phyloP scores from a whole-genome alignment of 37 sponge, comb jelly and placozoan species.

The Geodia barretti region DNA sequence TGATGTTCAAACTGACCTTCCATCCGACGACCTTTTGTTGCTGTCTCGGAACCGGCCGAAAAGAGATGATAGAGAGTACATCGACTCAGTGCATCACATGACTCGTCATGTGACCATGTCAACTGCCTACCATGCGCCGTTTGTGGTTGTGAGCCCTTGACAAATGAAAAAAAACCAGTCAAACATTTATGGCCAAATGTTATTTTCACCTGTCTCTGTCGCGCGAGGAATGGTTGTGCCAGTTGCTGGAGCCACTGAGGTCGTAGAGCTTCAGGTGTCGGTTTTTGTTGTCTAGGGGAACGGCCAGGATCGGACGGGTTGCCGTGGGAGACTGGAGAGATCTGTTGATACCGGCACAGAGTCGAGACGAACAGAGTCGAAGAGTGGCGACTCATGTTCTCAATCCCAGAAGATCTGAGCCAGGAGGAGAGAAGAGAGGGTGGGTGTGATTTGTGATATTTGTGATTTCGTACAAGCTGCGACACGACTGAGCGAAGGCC shows the following conservation, averaged over 20 bases:
- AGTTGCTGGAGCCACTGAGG: slow-evolving; percentile 68
- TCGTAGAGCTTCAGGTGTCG: slow-evolving; percentile 83
- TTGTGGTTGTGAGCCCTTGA: slow-evolving; percentile 56
- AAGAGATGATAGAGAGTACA: slow-evolving; percentile 53
- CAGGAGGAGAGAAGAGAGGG: no score
- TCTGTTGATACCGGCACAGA: slow-evolving; percentile 76
- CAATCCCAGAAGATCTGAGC: slow-evolving; percentile 96
- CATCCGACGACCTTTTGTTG: slow-evolving; percentile 66
- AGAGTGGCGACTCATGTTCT: slow-evolving; percentile 76
- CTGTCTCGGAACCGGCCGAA: slow-evolving; percentile 70
- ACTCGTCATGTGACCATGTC: slow-evolving; percentile 66
- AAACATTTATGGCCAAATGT: neutral
- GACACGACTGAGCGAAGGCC: slow-evolving; percentile 75
- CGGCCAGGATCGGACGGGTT: slow-evolving; percentile 59
- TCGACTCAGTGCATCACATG: slow-evolving; percentile 18
- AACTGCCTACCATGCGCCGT: slow-evolving; percentile 72
- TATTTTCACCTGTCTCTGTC: slow-evolving; percentile 54
- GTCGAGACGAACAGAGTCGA: slow-evolving; percentile 74
- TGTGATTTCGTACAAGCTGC: no score
- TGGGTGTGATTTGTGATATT: no score
- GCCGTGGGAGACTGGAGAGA: slow-evolving; percentile 72
- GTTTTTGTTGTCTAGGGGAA: slow-evolving; percentile 87
- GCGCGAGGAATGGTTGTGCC: slow-evolving; percentile 35
- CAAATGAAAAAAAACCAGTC: neutral
- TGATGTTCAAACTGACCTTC: slow-evolving; percentile 65